Base-by-base conservation (phyloP, 1,140 invertebrate genomes). In the Battus philenor region DNA sequence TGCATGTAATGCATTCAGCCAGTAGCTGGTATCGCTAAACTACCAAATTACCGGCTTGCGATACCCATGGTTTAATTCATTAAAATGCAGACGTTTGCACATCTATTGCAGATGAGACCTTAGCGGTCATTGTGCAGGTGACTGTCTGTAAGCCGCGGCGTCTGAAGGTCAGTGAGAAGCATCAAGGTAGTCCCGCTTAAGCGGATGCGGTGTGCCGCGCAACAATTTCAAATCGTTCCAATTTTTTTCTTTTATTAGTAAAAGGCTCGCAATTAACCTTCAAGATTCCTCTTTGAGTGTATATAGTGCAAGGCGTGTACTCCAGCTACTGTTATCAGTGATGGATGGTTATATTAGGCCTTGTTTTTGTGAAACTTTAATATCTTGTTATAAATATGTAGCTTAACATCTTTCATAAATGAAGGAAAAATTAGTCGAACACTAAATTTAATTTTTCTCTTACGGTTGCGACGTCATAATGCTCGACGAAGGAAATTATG, bases 401-500 rank as follows among this genome's bases (percentile, higher is more conserved):
- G n/a, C n/a, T n/a, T n/a, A n/a, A n/a, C n/a, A n/a, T n/a, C n/a
- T n/a, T n/a, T n/a, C n/a, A n/a, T n/a, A n/a, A n/a, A n/a, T n/a
- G n/a, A n/a, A n/a, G n/a, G n/a, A n/a, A n/a, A n/a, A n/a, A n/a
- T n/a, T n/a, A n/a, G n/a, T n/a, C n/a, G n/a, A n/a, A n/a, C n/a
- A n/a, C n/a, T n/a, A n/a, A n/a, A n/a, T n/a, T n/a, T n/a, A n/a
- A n/a, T n/a, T n/a, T n/a, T n/a, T n/a, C n/a, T n/a, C n/a, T n/a
- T n/a, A n/a, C n/a, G n/a, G n/a, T n/a, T n/a, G n/a, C n/a, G n/a
- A n/a, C n/a, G n/a, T n/a, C n/a, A n/a, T n/a, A n/a, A n/a, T n/a
- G n/a, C n/a, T n/a, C n/a, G n/a, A 63, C 56, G 50, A 63, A 54
- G 61, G 20, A 30, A 41, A 63, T 73, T 73, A 68, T 73, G 71